Evolutionary conservation across 2,888 invertebrate genomes (phyloP), one percentile per base, ranked within the genome.

Genomic region (Allolobophora icterica): DNA sequence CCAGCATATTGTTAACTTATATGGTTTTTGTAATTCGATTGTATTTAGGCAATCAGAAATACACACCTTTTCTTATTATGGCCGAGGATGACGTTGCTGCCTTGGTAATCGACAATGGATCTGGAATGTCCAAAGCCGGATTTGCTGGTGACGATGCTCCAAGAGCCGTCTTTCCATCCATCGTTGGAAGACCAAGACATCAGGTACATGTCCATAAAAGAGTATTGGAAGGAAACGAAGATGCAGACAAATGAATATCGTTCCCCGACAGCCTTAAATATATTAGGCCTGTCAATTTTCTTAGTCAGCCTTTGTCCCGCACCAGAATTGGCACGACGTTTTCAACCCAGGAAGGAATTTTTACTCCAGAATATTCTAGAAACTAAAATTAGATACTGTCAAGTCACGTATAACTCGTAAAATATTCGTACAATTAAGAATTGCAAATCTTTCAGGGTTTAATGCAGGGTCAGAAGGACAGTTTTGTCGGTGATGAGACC

Each of bases 131-230:
- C 96, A 97, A 97, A 94, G 97, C 97, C 92, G 97, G 97, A 92
- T 97, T 97, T 94, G 97, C 97, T 93, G 97, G 97, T 92, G 97
- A 97, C 94, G 97, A 97, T 94, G 97, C 97, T 90, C 97, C 97
- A 84, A 95, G 97, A 94, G 97, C 97, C 95, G 97, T 98, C 94
- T 97, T 98, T 96, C 98, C 98, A 91, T 97, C 98, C 93, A 97
- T 97, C 93, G 97, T 97, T 89, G 97, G 97, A 92, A 96, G 97
- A 92, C 97, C 97, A 30, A 95, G 97, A 94, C 97, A 94, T 95
- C 95, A 45, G 17, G 19, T 45, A 13, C 17, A 45, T 19, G 45
- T 1, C 1, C 8, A 1, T 45, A 45, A 38, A 38, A 38, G n/a
- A n/a, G n/a, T 52, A 2, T 38, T 38, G 38, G 21, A 52, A 52